Base-by-base conservation (phyloP, 2,113 vertebrate species). In the Phocoena sinus region DNA sequence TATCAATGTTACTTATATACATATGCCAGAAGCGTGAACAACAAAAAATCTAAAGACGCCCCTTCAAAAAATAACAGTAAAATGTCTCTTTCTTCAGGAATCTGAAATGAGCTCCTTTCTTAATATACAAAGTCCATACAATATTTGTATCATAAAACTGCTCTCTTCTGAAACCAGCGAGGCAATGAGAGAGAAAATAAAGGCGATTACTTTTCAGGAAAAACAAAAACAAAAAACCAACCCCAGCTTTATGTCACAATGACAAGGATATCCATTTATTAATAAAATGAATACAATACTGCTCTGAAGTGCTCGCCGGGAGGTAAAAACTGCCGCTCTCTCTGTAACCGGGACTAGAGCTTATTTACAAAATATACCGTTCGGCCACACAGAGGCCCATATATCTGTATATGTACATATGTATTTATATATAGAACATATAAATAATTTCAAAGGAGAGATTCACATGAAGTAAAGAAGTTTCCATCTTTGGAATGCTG, bases 401-500 rank as follows among this genome's bases (percentile, higher is more conserved):
- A 97, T 88, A 97, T 97, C 88, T 98, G 96, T 36, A n/a, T 98
- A 97, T 96, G 94, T 96, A 97, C 96, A 98, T 23, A 47, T 36
- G 98, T 97, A 98, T 86, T 98, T 98, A 98, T 96, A 98, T 97
- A 98, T 95, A 98, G 97, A 97, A 98, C 97, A 98, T 98, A 98
- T 98, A 99, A 98, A 98, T 98, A 98, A 98, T 93, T 68, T 88
- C 50, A 86, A 95, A 97, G 97, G 96, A 97, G 97, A 98, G 96
- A 93, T 31, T 91, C 96, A 95, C 97, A 93, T 87, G 91, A 97
- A 97, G 92, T 90, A 89, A 95, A 96, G 93, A 96, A 84, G 70
- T 91, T 93, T 98, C 97, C 96, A 79, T 98, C 98, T 99, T 99
- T 99, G 98, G 99, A 98, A 99, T 98, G 99, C 98, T 97, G 98